Percentiles rank a stretch among this genome's conserved stretches.
Evolutionary conservation across 2,797 vertebrate genomes (phyloP).

Genomic region (Erpetoichthys calabaricus): DNA sequence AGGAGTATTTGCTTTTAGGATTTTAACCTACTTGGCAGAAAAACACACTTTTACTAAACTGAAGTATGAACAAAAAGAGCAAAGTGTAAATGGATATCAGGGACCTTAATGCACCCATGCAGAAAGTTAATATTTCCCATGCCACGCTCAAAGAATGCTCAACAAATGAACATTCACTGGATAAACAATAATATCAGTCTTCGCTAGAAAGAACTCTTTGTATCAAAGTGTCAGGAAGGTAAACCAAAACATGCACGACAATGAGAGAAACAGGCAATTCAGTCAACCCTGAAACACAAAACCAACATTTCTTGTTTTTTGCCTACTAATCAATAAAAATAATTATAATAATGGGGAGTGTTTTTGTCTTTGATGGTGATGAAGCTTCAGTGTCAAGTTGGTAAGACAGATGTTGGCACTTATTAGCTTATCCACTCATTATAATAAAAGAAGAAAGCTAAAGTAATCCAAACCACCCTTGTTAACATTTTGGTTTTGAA

Average conservation of each 20-base stretch:
- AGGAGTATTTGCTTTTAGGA: too few species aligned
- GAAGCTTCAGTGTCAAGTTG: background rate
- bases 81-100: background rate
- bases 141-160: background rate
- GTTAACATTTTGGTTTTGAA: background rate
- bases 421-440: background rate
- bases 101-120: background rate
- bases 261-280: background rate
- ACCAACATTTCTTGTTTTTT: background rate
- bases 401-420: background rate
- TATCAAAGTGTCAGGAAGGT: background rate
- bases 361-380: background rate
- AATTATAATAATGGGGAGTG: background rate
- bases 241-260: background rate
- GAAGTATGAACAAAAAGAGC: too few species aligned
- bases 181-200: constrained; percentile 1
- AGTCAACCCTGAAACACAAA: background rate
- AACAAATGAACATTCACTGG: constrained; percentile 1
- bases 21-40: too few species aligned
- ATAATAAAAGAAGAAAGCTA: background rate
- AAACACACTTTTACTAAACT: too few species aligned
- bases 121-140: background rate
- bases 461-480: background rate
- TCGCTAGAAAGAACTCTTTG: constrained; percentile 1
- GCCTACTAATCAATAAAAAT: background rate